Base-by-base conservation (phyloP, 2,113 vertebrate genomes). In the Bungarus multicinctus region DNA sequence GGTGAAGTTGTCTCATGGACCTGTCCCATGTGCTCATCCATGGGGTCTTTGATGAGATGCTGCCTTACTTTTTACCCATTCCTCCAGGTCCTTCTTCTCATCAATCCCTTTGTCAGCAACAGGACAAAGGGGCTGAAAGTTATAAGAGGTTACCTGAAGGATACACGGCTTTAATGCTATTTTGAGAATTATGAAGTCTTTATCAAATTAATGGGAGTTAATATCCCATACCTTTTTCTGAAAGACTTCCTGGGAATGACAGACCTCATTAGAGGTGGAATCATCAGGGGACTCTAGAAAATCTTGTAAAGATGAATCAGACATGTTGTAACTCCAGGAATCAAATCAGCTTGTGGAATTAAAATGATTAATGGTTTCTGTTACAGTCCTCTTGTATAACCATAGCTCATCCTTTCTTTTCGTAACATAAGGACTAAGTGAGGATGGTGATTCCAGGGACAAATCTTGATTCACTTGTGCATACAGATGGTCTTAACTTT, bases 301-400 rank as follows among this genome's bases (percentile, higher is more conserved):
- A 53, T 91, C 96, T 93, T 93, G 92, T 96, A 94, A 81, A 81
- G 2, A 96, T 96, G 95, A 95, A 95, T 94, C 89, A 95, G 95
- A 93, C 93, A 95, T 95, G 94, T 92, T 86, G 93, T 96, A 94
- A 93, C 91, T 95, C 93, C 25, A 50, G 64, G 90, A 92, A 95
- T 95, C 94, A 94, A 92, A 94, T 94, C 94, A 43, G 87, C 85
- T 89, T 87, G 89, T 88, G 87, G 90, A 89, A 87, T 94, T 94
- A 30, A 87, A 85, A 69, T n/a, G 93, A 94, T 86, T 23, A 57
- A 87, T 87, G 50, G 20, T 43, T 43, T n/a, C 43, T 88, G 90
- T 92, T 89, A 60, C 30, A 85, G 50, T 86, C 27, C 25, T 81
- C 87, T 43, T 89, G 91, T 89, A 57, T 27, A 14, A 27, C 54